Evolutionary conservation across 2,113 vertebrate genomes (phyloP).

Genomic region (Lonchura striata): DNA sequence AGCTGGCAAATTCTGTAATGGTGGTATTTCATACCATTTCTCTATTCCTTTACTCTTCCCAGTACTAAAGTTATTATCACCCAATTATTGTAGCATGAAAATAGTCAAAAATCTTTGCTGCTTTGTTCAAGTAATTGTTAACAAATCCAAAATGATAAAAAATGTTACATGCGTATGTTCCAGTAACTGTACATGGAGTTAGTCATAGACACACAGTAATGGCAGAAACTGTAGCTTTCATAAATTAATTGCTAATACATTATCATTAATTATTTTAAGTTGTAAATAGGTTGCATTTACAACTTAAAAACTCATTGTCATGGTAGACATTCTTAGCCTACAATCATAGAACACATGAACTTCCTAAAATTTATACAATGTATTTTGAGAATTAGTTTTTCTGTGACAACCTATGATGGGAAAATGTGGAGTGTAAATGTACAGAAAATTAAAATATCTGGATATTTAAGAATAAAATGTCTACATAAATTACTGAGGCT

Average conservation of each 20-base stretch:
- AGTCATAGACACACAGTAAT: neutral
- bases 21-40: constrained; percentile 38
- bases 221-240: neutral
- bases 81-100: constrained; percentile 75
- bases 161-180: neutral
- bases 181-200: neutral
- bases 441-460: neutral
- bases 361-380: neutral
- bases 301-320: neutral
- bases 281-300: neutral
- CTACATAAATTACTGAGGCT: neutral
- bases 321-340: neutral
- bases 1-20: neutral
- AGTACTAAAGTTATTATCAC: constrained; percentile 77
- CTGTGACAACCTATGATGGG: neutral
- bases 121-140: constrained; percentile 67
- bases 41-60: constrained; percentile 69
- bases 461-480: neutral
- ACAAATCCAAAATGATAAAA: constrained; percentile 48
- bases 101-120: constrained; percentile 65
- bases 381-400: neutral
- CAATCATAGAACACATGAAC: neutral
- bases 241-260: neutral
- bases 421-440: neutral
- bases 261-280: too few species aligned